A percentile compares a stretch with the other conserved stretches of the same genome.
These are phyloP conservation scores for Teinopalpus imperialis DNA, from an alignment of 2,888 invertebrate genomes.

Conservation along the genomic window DNA sequence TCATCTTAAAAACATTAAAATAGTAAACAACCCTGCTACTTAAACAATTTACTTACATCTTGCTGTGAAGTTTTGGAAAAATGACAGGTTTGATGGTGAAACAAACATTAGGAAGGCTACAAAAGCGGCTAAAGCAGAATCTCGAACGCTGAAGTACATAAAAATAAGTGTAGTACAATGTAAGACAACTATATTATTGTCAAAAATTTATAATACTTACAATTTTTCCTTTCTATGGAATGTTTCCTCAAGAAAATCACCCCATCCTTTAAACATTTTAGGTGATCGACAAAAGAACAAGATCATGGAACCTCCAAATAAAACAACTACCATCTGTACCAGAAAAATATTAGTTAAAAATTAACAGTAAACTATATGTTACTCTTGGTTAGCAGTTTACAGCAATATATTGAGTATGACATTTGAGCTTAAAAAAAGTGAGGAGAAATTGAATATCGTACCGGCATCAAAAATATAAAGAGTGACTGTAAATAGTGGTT, in stretches of 20 bases:
- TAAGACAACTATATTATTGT: neutral
- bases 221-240: conserved; percentile 37
- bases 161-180: conserved; percentile 11
- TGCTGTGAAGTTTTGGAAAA: conserved; percentile 48
- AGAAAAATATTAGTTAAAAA: no score
- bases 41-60: conserved; percentile 47
- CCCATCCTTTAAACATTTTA: conserved; percentile 66
- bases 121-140: conserved; percentile 52
- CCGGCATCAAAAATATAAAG: no score
- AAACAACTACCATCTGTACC: conserved; percentile 58
- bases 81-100: conserved; percentile 42
- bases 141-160: conserved; percentile 45
- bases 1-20: no score
- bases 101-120: conserved; percentile 51
- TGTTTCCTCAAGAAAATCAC: conserved; percentile 38
- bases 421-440: no score
- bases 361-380: no score
- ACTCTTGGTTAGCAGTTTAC: no score
- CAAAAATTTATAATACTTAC: conserved; percentile 38
- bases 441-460: no score
- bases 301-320: conserved; percentile 57
- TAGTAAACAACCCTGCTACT: no score
- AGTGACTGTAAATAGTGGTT: no score
- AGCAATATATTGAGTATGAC: no score
- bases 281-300: conserved; percentile 66